A percentile compares a stretch with the other conserved stretches of the same genome.
phyloP scores from a whole-genome alignment of 2,888 invertebrate species.

The Gymnoscelis rufifasciata region DNA sequence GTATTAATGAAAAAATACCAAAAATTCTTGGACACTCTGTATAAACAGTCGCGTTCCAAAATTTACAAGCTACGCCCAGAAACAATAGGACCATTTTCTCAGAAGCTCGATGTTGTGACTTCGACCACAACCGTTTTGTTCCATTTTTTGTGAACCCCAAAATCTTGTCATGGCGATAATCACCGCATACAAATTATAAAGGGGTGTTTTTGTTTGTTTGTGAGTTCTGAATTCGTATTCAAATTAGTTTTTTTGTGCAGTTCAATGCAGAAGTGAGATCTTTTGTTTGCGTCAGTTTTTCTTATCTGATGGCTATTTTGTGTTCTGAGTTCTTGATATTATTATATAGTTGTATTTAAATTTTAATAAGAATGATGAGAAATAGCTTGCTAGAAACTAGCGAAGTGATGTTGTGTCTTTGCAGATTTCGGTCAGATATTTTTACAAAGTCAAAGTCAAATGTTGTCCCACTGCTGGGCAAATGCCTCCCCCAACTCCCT shows the following conservation, averaged over 20 bases:
- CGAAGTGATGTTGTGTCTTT: too few relatives aligned
- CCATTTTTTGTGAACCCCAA: constrained; percentile 27
- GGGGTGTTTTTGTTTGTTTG: constrained; percentile 24
- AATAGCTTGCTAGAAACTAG: too few relatives aligned
- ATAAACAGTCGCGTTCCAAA: constrained; percentile 31
- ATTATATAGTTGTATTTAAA: too few relatives aligned
- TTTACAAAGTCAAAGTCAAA: too few relatives aligned
- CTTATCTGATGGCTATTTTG: not conserved
- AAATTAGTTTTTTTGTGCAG: not conserved
- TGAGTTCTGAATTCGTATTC: not conserved
- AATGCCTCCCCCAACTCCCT: too few relatives aligned
- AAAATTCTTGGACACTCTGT: constrained; percentile 33
- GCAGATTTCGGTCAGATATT: too few relatives aligned
- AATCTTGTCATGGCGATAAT: constrained; percentile 50
- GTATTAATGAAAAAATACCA: not conserved
- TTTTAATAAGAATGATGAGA: too few relatives aligned
- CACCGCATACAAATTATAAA: constrained; percentile 25
- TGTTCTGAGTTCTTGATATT: too few relatives aligned
- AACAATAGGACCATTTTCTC: constrained; percentile 49
- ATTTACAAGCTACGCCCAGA: constrained; percentile 45
- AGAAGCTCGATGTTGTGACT: constrained; percentile 60
- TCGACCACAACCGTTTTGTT: constrained; percentile 31
- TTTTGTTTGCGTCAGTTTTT: not conserved
- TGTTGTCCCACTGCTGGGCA: too few relatives aligned
- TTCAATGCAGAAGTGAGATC: not conserved